Evolutionary conservation across 2,888 invertebrate genomes (phyloP), one percentile per base, ranked within the genome.

Genomic region (Diaperis boleti): DNA sequence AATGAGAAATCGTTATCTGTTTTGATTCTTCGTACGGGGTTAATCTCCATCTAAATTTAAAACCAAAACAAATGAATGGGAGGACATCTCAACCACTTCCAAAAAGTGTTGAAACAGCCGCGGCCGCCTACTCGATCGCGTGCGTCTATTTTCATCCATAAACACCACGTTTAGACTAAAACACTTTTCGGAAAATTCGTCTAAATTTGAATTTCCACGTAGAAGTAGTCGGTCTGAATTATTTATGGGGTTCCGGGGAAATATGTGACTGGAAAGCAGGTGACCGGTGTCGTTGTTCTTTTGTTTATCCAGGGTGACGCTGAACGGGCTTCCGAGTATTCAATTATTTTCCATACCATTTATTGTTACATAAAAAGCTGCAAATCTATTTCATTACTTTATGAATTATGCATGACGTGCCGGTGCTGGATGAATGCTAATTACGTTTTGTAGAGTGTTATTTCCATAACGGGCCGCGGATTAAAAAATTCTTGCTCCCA

Each of bases 1-100:
- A 64, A 68, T 62, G 55, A 65, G 67, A 67, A 69, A 67, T 61
- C 69, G 65, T 69, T 67, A 68, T 69, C 66, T 65, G 29, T 10
- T 20, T 60, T 22, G 64, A 68, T 69, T 69, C 69, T 66, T 55
- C 62, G 66, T 68, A 66, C 35, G 37, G 15, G 52, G 22, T 14
- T 35, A 37, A 15, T 33, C 22, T 10, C 31, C 1, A 8, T 20
- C 50, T 37, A 37, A 35, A 13, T 50, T 50, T 37, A 37, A 50
- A 13, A 3, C 39, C 37, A 52, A 37, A 52, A 52, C 52, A 52
- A 52, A 52, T 20, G 31, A 31, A 50, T 50, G 49, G 49, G 31
- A 26, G 5, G 35, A 6, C 13, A 17, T 17, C 7, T 6, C 8
- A 15, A 11, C 18, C 13, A 49, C 20, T 20, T n/a, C 33, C 33